These are phyloP conservation scores for Tipula unca DNA, from an alignment of 2,888 invertebrate species.

Conservation along the genomic window DNA sequence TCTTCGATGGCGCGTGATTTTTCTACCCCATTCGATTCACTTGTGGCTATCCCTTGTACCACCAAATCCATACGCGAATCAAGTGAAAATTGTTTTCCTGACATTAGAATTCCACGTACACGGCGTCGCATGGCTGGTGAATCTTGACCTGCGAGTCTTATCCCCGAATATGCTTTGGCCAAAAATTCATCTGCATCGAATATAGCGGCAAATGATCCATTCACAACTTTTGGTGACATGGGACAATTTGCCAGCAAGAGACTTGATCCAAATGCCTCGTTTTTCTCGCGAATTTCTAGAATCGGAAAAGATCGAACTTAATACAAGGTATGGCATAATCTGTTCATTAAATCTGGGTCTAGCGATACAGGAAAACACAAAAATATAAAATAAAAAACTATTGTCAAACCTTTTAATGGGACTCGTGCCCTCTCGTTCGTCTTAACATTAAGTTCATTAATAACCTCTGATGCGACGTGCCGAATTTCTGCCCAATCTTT, in stretches of 20 bases:
- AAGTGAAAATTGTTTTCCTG: conserved; percentile 82
- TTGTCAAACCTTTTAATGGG: conserved; percentile 59
- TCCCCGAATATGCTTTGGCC: conserved; percentile 41
- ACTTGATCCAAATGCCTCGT: conserved; percentile 87
- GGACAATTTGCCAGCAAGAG: conserved; percentile 89
- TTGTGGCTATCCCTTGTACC: conserved; percentile 54
- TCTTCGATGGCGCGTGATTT: conserved; percentile 32
- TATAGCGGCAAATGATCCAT: conserved; percentile 87
- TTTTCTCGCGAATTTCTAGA: conserved; percentile 70
- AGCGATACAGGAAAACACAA: not conserved
- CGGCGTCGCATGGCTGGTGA: conserved; percentile 71
- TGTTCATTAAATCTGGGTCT: not conserved
- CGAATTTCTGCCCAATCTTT: conserved; percentile 85
- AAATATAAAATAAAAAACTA: not conserved
- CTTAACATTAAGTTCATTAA: conserved; percentile 53
- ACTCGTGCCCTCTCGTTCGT: conserved; percentile 53
- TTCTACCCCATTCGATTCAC: conserved; percentile 26
- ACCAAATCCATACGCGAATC: conserved; percentile 89
- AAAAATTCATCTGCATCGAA: conserved; percentile 55
- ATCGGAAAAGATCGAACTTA: conserved; percentile 28
- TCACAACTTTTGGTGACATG: conserved; percentile 93
- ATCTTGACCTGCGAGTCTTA: conserved; percentile 40
- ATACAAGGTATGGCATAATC: conserved; percentile 17
- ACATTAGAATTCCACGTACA: conserved; percentile 79
- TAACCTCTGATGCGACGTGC: conserved; percentile 59